Conservation (phyloP, 1,140 invertebrate genomes). For the Drosophila baimaii region DNA sequence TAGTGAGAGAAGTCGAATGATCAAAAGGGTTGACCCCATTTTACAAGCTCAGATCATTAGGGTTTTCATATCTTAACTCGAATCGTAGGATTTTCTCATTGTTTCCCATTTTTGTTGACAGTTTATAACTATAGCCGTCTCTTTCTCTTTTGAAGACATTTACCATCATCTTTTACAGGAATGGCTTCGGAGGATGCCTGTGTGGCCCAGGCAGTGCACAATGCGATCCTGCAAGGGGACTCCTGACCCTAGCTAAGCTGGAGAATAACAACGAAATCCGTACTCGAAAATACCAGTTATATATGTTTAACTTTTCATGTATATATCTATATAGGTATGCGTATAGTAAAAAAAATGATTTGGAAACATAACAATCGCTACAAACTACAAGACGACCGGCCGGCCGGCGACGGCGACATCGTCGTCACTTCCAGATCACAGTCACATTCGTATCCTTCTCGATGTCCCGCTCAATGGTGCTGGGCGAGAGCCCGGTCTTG, state of each 20-base stretch:
- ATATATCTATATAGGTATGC: slow-evolving; percentile 12
- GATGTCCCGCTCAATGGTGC: slow-evolving; percentile 93
- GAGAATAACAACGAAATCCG: neutral
- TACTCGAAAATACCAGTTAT: neutral
- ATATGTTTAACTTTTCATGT: slow-evolving; percentile 3
- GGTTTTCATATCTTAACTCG: no score
- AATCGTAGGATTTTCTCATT: neutral
- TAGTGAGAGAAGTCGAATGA: no score
- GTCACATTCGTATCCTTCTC: slow-evolving; percentile 93
- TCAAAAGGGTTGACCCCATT: no score
- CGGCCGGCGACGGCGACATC: neutral
- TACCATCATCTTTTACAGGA: slow-evolving; percentile 31
- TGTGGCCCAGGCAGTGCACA: slow-evolving; percentile 66
- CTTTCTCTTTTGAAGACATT: slow-evolving; percentile 4
- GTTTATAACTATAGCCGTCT: slow-evolving; percentile 1
- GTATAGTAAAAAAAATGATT: slow-evolving; percentile 38
- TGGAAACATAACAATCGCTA: slow-evolving; percentile 50
- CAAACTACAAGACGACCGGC: slow-evolving; percentile 37
- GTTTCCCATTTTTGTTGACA: neutral
- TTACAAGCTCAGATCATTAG: no score
- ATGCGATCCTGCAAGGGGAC: slow-evolving; percentile 17
- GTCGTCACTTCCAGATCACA: slow-evolving; percentile 91
- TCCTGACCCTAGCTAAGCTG: neutral
- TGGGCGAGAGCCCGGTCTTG: slow-evolving; percentile 90
- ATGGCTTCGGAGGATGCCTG: slow-evolving; percentile 76